phyloP scores from a whole-genome alignment of 2,113 vertebrate species.

The Phylloscopus whistleri region DNA sequence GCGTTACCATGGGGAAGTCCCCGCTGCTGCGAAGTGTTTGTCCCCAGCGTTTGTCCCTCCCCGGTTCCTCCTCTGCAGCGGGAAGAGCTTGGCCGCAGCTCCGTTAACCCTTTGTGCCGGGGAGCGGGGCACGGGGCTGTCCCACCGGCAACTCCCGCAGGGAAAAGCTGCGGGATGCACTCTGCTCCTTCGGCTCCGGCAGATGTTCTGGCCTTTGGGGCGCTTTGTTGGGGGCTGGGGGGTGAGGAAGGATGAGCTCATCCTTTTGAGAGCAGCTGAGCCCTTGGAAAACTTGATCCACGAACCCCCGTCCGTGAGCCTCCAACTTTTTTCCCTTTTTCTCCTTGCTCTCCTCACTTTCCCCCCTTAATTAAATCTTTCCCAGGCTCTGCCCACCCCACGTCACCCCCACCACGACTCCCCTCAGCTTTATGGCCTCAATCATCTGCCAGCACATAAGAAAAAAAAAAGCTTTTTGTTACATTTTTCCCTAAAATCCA shows the following conservation, averaged over 20 bases:
- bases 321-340: background rate
- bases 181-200: accelerated
- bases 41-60: background rate
- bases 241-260: background rate
- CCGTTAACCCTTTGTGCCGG: background rate
- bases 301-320: background rate
- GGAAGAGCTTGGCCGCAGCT: background rate
- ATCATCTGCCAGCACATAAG: background rate
- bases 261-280: background rate
- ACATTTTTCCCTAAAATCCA: background rate
- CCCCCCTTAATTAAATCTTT: background rate
- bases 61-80: background rate
- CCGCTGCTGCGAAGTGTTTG: background rate
- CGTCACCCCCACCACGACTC: accelerated
- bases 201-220: background rate
- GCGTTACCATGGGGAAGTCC: conserved; percentile 42
- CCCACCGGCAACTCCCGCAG: accelerated
- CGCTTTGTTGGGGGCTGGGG: too few relatives aligned
- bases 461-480: background rate
- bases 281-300: background rate
- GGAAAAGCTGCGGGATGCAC: background rate
- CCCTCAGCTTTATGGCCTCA: background rate
- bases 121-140: background rate
- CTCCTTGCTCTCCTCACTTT: background rate
- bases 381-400: accelerated